phyloP scores from a whole-genome alignment of 2,888 invertebrate genomes.

The Hybos culiciformis region DNA sequence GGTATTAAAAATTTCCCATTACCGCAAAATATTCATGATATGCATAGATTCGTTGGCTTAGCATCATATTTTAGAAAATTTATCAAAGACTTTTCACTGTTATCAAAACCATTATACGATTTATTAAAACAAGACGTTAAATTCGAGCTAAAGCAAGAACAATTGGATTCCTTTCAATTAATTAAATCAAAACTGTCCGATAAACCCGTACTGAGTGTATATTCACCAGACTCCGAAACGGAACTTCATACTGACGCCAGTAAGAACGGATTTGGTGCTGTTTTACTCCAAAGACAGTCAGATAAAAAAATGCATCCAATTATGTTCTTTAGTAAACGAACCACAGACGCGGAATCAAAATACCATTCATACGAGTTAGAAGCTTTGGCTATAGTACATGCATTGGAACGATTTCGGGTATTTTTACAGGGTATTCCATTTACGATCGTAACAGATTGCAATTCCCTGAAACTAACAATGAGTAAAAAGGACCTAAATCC shows the following conservation, averaged over 20 bases:
- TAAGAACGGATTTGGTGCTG: background rate
- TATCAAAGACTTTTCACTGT: background rate
- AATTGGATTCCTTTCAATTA: background rate
- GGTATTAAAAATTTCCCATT: no score
- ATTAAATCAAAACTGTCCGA: background rate
- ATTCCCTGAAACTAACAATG: no score
- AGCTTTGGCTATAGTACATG: no score
- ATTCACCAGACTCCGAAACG: background rate
- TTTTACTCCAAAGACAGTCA: background rate
- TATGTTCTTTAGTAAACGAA: no score
- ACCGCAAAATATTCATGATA: no score
- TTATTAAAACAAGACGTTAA: background rate
- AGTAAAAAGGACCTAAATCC: background rate
- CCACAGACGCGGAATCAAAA: no score
- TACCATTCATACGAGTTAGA: no score
- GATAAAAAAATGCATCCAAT: no score
- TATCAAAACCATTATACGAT: constrained; percentile 1
- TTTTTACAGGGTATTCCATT: no score
- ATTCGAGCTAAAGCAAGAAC: constrained; percentile 5
- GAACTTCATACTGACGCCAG: no score
- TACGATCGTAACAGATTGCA: no score
- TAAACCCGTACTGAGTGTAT: constrained; percentile 5
- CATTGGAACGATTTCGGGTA: no score
- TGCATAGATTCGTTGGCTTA: constrained; percentile 18
- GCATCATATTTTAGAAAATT: background rate